Conservation (phyloP, 2,888 invertebrate species). For the Cryptocheilus praepositus region DNA sequence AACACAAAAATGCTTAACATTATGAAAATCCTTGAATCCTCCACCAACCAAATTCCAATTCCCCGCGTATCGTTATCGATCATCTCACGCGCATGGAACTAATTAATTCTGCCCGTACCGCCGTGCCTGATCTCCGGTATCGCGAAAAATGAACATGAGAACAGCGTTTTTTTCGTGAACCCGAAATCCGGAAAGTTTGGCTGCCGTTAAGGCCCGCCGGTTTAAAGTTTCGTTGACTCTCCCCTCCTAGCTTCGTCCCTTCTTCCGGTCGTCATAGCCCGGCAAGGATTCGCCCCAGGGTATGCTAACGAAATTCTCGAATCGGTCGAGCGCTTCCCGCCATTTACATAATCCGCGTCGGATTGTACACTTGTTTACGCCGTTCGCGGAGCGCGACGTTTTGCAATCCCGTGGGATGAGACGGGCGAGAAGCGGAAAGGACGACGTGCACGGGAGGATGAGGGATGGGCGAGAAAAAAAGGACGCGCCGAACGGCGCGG, state of each 20-base stretch:
- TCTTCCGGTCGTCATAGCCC: slow-evolving; percentile 21
- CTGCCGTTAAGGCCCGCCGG: too few species aligned
- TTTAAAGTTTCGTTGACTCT: not conserved
- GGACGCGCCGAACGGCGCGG: not conserved
- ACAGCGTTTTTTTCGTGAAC: too few species aligned
- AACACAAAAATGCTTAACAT: too few species aligned
- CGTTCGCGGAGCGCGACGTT: slow-evolving; percentile 24
- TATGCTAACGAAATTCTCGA: slow-evolving; percentile 28
- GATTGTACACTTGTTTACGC: slow-evolving; percentile 47
- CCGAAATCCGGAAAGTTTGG: too few species aligned
- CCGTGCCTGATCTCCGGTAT: too few species aligned
- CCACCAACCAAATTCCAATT: too few species aligned
- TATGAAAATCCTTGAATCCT: too few species aligned
- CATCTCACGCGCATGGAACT: too few species aligned
- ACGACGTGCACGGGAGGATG: not conserved
- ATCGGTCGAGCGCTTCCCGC: slow-evolving; percentile 23
- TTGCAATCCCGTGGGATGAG: slow-evolving; percentile 20
- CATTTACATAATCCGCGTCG: slow-evolving; percentile 51
- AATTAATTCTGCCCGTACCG: too few species aligned
- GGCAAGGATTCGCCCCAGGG: not conserved
- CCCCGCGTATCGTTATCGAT: too few species aligned
- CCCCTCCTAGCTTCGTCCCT: not conserved
- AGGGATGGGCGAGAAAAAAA: not conserved
- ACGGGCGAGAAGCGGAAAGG: not conserved
- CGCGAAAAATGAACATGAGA: too few species aligned